Conservation (phyloP, 2,888 invertebrate species). For the Lathronympha strigana region DNA sequence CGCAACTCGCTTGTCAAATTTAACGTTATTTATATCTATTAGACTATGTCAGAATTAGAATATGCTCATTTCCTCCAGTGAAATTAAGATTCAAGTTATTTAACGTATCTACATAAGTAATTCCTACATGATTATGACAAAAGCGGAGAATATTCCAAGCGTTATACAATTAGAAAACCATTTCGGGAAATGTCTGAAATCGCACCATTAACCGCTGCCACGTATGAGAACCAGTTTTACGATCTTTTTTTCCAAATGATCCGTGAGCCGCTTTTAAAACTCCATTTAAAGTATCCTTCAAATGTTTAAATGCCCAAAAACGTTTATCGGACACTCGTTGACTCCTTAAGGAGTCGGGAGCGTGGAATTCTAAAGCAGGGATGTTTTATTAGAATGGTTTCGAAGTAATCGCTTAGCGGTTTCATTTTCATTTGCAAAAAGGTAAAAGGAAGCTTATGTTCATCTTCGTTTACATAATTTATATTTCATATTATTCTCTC, state of each 20-base stretch:
- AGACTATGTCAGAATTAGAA: too few species aligned
- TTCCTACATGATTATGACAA: not conserved
- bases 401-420: conserved; percentile 34
- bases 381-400: conserved; percentile 34
- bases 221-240: conserved; percentile 9
- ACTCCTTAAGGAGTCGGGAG: conserved; percentile 15
- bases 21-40: too few species aligned
- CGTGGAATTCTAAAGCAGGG: conserved; percentile 7
- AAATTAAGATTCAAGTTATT: too few species aligned
- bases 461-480: conserved; percentile 11
- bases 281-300: conserved; percentile 30
- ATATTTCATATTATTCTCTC: not conserved
- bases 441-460: conserved; percentile 16
- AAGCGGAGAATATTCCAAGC: not conserved
- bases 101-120: not conserved
- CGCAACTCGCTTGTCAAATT: too few species aligned
- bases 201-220: conserved; percentile 2
- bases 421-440: conserved; percentile 33
- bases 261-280: conserved; percentile 38
- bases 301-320: conserved; percentile 23
- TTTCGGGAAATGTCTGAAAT: conserved; percentile 8
- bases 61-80: too few species aligned
- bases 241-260: conserved; percentile 20
- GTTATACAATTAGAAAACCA: not conserved
- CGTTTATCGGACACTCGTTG: not conserved